Percentiles rank a stretch among this genome's conserved stretches.
Conservation (phyloP, 2,797 vertebrate species). For the Tragopan temminckii region DNA sequence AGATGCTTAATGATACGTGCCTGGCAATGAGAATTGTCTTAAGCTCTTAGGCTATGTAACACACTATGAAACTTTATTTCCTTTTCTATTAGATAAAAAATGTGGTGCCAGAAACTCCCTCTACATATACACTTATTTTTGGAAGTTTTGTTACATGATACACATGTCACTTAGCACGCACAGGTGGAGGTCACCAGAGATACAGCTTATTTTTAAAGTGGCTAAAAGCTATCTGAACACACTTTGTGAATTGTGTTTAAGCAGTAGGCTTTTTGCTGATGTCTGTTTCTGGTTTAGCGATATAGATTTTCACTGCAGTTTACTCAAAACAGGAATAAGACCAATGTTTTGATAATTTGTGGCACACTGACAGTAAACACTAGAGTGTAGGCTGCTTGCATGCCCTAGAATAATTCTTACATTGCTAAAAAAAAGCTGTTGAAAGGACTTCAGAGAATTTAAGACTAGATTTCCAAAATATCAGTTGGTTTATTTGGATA, state of each 20-base stretch:
- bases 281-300: neutral
- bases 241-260: slow-evolving; percentile 13
- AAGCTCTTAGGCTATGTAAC: neutral
- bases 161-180: neutral
- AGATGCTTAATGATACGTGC: neutral
- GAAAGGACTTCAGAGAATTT: slow-evolving; percentile 47
- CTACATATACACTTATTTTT: neutral
- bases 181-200: neutral
- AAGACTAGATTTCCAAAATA: slow-evolving; percentile 27
- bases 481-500: slow-evolving; percentile 39
- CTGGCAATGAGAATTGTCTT: neutral
- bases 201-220: neutral
- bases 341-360: slow-evolving; percentile 17
- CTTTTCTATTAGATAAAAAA: neutral
- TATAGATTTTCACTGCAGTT: slow-evolving; percentile 22
- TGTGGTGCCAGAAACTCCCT: neutral
- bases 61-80: neutral
- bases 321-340: neutral
- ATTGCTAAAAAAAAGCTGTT: neutral
- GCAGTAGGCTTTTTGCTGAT: neutral
- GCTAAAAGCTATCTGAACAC: neutral
- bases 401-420: slow-evolving; percentile 13
- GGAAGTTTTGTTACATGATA: neutral
- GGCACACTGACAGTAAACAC: slow-evolving; percentile 7
- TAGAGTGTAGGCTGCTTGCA: neutral